phyloP scores from a whole-genome alignment of 1,140 invertebrate species.

The Zaprionus davidi region DNA sequence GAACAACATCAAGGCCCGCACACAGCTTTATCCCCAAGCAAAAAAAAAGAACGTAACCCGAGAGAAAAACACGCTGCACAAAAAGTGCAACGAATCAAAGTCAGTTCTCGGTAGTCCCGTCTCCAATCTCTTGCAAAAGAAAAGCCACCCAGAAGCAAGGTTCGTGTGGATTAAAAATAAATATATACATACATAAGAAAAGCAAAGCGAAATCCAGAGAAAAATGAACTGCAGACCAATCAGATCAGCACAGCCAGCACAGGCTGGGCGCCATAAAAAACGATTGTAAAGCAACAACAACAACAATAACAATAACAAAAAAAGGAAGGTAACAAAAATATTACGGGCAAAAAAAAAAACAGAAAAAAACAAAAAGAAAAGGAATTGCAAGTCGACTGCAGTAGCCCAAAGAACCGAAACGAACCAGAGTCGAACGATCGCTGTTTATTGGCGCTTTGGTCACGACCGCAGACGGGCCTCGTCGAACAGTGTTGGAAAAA shows the following conservation, averaged over 20 bases:
- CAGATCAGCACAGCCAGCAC: constrained; percentile 45
- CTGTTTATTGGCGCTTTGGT: constrained; percentile 46
- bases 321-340: constrained; percentile 63
- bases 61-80: background rate
- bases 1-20: background rate
- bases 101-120: background rate
- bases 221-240: constrained; percentile 62
- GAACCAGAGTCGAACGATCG: constrained; percentile 40
- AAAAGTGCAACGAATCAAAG: constrained; percentile 37
- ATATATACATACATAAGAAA: constrained; percentile 36
- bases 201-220: constrained; percentile 24
- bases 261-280: constrained; percentile 32
- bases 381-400: constrained; percentile 41
- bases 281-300: constrained; percentile 61
- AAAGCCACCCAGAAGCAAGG: constrained; percentile 69
- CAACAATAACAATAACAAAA: constrained; percentile 21
- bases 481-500: constrained; percentile 1
- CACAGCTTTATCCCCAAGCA: background rate
- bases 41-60: too few relatives aligned
- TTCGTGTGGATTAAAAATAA: constrained; percentile 44
- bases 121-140: constrained; percentile 11
- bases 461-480: constrained; percentile 23
- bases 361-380: constrained; percentile 18
- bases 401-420: constrained; percentile 50
- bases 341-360: constrained; percentile 43